phyloP scores from a whole-genome alignment of 2,113 vertebrate genomes.

The Nymphicus hollandicus region DNA sequence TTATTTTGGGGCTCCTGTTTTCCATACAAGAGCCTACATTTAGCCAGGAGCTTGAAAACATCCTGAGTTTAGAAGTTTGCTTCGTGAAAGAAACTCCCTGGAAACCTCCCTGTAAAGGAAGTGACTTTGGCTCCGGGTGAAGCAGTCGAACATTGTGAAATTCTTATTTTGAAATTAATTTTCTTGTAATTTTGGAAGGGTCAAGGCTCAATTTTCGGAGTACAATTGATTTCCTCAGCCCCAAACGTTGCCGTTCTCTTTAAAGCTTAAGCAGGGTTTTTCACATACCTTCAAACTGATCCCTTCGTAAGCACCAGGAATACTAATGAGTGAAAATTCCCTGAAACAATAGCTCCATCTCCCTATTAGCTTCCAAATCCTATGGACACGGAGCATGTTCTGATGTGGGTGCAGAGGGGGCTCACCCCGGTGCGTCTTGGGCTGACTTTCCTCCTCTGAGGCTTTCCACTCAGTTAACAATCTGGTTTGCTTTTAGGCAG shows the following conservation, averaged over 20 bases:
- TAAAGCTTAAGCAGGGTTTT: not conserved
- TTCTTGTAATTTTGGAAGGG: not conserved
- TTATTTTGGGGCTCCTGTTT: not conserved
- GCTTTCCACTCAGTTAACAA: not conserved
- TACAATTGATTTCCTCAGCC: not conserved
- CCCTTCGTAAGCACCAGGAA: not conserved
- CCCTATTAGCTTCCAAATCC: rapidly evolving
- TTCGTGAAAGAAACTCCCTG: not conserved
- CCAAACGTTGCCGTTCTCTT: not conserved
- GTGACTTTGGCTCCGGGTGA: not conserved
- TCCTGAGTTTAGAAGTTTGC: not conserved
- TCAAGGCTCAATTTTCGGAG: not conserved
- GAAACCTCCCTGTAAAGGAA: not conserved
- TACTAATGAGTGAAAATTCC: not conserved
- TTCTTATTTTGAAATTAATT: not conserved
- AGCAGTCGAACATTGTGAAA: not conserved
- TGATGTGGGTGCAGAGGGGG: not conserved
- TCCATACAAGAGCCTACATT: not conserved
- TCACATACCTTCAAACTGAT: not conserved
- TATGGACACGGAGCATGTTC: rapidly evolving
- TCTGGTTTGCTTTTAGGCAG: not conserved
- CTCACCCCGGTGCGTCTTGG: rapidly evolving
- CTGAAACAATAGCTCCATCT: not conserved
- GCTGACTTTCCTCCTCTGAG: not conserved
- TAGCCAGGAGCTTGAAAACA: not conserved